These are phyloP conservation scores for Danio jaintianensis DNA, from an alignment of 2,797 vertebrate genomes.

Conservation along the genomic window DNA sequence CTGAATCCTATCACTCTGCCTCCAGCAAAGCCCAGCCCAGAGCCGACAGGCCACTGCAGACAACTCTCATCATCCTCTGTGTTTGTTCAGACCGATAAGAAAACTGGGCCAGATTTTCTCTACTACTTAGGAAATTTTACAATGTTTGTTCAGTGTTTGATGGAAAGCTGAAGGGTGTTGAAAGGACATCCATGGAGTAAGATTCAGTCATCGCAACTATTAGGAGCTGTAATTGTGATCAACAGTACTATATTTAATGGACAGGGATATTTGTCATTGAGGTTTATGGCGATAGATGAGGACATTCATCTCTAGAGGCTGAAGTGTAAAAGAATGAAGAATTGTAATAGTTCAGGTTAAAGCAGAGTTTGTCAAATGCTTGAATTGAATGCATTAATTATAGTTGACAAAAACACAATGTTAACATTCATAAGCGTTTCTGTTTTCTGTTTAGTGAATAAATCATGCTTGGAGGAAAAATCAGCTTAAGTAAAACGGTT, in stretches of 20 bases:
- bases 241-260: background rate
- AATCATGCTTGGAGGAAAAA: background rate
- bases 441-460: background rate
- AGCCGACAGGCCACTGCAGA: conserved; percentile 60
- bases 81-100: conserved; percentile 69
- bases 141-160: conserved; percentile 4
- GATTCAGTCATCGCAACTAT: background rate
- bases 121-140: background rate
- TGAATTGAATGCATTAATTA: background rate
- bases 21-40: conserved; percentile 48
- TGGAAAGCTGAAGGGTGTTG: background rate
- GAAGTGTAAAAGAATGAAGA: background rate
- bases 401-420: background rate
- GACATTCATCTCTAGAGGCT: background rate
- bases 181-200: background rate
- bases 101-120: conserved; percentile 11
- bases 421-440: background rate
- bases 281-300: background rate
- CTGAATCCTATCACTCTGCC: conserved; percentile 35
- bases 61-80: conserved; percentile 74
- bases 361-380: too few species aligned
- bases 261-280: background rate
- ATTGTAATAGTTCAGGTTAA: background rate
- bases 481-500: too few species aligned
- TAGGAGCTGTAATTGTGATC: background rate